These are phyloP conservation scores for Himalopsyche kuldschensis DNA, from an alignment of 2,888 invertebrate species.

Conservation along the genomic window DNA sequence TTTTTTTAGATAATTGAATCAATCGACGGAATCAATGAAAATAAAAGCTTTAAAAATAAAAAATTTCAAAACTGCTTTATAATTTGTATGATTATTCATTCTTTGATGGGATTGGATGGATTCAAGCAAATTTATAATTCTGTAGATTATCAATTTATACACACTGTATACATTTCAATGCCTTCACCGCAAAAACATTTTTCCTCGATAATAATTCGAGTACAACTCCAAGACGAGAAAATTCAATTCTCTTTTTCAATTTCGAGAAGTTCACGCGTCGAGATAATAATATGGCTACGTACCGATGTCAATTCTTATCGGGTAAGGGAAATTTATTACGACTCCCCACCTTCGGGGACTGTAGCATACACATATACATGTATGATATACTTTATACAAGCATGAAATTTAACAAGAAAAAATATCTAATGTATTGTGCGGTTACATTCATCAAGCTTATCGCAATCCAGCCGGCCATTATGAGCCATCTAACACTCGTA, in stretches of 20 bases:
- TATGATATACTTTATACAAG: neutral
- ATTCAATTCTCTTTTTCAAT: constrained; percentile 2
- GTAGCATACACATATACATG: neutral
- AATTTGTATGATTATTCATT: no score
- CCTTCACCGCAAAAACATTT: neutral
- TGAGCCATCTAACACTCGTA: neutral
- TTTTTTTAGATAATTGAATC: no score
- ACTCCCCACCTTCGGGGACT: neutral
- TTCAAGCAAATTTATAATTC: no score
- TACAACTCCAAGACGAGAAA: neutral
- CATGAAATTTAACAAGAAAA: neutral
- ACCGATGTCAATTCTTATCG: constrained; percentile 25
- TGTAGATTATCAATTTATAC: neutral
- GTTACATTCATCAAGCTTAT: neutral
- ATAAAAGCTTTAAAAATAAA: no score
- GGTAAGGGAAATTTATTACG: constrained; percentile 24
- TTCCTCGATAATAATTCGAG: neutral
- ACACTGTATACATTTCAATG: neutral
- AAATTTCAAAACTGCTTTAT: no score
- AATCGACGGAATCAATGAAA: no score
- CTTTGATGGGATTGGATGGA: no score
- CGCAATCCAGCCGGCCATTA: neutral
- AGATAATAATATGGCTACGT: constrained; percentile 4
- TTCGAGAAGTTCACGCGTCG: neutral
- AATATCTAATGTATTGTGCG: neutral